Evolutionary conservation across 1,140 invertebrate genomes (phyloP).

Genomic region (Hermetia illucens): DNA sequence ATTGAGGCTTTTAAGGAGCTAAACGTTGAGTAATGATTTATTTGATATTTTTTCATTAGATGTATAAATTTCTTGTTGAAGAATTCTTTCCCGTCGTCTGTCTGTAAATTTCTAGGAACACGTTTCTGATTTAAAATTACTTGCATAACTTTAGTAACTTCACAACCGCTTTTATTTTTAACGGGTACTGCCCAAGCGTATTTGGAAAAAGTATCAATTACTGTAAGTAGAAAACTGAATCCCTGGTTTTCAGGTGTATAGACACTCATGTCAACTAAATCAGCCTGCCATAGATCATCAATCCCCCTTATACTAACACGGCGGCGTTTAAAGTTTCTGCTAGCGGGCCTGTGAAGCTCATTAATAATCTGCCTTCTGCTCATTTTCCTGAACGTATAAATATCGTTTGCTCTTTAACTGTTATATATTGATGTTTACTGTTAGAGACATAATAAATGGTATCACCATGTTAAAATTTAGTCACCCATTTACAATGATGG

Average conservation of each 20-base stretch:
- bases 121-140: conserved; percentile 4
- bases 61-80: conserved; percentile 14
- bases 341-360: conserved; percentile 25
- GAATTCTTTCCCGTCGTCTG: conserved; percentile 23
- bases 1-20: conserved; percentile 31
- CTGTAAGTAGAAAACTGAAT: conserved; percentile 30
- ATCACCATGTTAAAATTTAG: too few relatives aligned
- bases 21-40: conserved; percentile 31
- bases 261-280: conserved; percentile 27
- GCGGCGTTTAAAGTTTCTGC: conserved; percentile 24
- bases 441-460: too few relatives aligned
- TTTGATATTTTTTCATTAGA: conserved; percentile 19
- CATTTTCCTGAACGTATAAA: too few relatives aligned
- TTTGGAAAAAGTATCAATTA: conserved; percentile 34
- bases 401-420: too few relatives aligned
- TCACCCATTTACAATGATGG: too few relatives aligned
- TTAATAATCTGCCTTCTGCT: conserved; percentile 15
- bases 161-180: conserved; percentile 29
- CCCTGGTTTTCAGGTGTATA: conserved; percentile 25
- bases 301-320: conserved; percentile 21
- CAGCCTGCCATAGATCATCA: conserved; percentile 29
- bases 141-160: conserved; percentile 14
- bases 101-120: conserved; percentile 21
- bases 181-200: conserved; percentile 30
- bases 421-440: too few relatives aligned